A percentile compares a stretch with the other conserved stretches of the same genome.
Evolutionary conservation across 2,797 vertebrate genomes (phyloP).

Genomic region (Chelidonichthys spinosus): DNA sequence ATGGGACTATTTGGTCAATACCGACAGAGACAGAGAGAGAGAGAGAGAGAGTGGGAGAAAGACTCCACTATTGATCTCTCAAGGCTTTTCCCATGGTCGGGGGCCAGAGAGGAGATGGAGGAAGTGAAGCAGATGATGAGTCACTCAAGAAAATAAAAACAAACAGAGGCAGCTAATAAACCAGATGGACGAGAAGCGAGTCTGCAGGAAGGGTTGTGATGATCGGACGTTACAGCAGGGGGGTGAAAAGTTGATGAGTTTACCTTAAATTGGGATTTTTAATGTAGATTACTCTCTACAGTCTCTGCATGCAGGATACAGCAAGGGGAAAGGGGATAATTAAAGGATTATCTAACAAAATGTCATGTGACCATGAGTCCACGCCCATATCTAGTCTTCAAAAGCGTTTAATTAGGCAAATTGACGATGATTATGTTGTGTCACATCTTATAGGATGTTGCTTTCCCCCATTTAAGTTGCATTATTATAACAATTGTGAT

Average conservation of each 20-base stretch:
- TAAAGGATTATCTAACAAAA: not conserved
- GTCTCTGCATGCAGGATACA: not conserved
- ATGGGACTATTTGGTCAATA: conserved; percentile 58
- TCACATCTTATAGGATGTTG: not conserved
- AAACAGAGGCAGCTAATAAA: conserved; percentile 77
- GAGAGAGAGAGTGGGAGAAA: conserved; percentile 68
- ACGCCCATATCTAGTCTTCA: not conserved
- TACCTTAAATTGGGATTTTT: conserved; percentile 14
- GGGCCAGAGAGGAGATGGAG: conserved; percentile 64
- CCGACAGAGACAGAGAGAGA: conserved; percentile 28
- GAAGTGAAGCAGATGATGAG: conserved; percentile 74
- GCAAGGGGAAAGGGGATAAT: not conserved
- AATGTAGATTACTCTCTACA: not conserved
- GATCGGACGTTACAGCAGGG: conserved; percentile 57
- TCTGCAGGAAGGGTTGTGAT: conserved; percentile 49
- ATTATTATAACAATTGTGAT: not conserved
- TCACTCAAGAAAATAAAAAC: conserved; percentile 75
- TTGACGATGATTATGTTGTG: not conserved
- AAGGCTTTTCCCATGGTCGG: conserved; percentile 78
- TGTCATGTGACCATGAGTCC: not conserved
- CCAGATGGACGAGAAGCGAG: conserved; percentile 67
- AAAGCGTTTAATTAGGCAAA: not conserved
- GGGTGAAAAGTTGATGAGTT: not conserved
- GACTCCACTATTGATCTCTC: conserved; percentile 73
- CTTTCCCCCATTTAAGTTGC: not conserved